Base-by-base conservation (phyloP, 2,797 vertebrate genomes). In the Parotocinclus haroldoi region DNA sequence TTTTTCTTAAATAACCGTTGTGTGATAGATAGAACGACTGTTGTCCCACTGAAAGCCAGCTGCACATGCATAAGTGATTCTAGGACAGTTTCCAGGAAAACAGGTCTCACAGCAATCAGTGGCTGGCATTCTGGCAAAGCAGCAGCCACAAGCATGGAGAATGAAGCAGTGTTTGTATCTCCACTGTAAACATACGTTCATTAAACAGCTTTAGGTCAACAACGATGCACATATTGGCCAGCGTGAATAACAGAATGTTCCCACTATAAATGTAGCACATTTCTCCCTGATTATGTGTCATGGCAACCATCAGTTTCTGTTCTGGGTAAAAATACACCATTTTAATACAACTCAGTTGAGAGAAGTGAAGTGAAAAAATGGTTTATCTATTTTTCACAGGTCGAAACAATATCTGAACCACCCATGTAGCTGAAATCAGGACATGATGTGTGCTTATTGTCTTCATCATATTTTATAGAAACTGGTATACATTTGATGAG, bases 211-310 rank as follows among this genome's bases (percentile, higher is more conserved):
- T 83, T 58, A 16, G 74, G n/a, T 79, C 79, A 78, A 79, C 76
- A 78, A 80, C 80, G 80, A 83, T 77, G 85, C 80, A 72, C 68
- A 79, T 84, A 85, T 85, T 89, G 84, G 88, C 85, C 86, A 86
- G 83, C 80, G 85, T 76, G 80, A 88, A 88, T 76, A 79, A 62
- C 75, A 68, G 56, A 4, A 19, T 72, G 78, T 80, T 70, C 74
- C 62, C 10, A 18, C 76, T 69, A 78, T 80, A 80, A n/a, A n/a
- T n/a, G n/a, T n/a, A n/a, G n/a, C n/a, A n/a, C n/a, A n/a, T n/a
- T n/a, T n/a, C n/a, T n/a, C n/a, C n/a, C n/a, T n/a, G n/a, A n/a
- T n/a, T n/a, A n/a, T n/a, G n/a, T n/a, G n/a, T n/a, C n/a, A n/a
- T n/a, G n/a, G n/a, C n/a, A n/a, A n/a, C n/a, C n/a, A n/a, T n/a